phyloP scores from a whole-genome alignment of 2,113 vertebrate species.

The Setophaga coronata region DNA sequence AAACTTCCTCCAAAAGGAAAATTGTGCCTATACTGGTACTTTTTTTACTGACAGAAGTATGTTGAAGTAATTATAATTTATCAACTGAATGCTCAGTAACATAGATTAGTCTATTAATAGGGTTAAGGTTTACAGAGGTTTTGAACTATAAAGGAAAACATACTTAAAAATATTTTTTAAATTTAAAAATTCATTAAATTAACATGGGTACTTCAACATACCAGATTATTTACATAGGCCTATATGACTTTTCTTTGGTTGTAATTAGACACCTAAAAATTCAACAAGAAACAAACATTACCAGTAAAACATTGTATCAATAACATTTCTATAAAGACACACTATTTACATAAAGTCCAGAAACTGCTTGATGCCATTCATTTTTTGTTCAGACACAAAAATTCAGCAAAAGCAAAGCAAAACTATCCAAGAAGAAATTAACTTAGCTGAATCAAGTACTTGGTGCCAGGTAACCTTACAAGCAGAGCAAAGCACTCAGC shows the following conservation, averaged over 20 bases:
- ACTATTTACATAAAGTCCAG: not conserved
- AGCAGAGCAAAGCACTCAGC: not conserved
- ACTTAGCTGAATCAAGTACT: not conserved
- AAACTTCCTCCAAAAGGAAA: not conserved
- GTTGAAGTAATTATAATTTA: not conserved
- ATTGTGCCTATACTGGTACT: not conserved
- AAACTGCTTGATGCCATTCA: not conserved
- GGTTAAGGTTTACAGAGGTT: not conserved
- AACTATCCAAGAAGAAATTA: not conserved
- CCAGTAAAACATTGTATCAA: not conserved
- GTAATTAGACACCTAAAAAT: not conserved
- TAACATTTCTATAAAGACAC: not conserved
- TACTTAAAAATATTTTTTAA: not conserved
- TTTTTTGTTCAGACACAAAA: not conserved
- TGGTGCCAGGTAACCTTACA: not conserved
- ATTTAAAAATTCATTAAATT: not conserved
- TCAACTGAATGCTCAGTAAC: not conserved
- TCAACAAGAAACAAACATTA: not conserved
- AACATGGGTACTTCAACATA: not conserved
- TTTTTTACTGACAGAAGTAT: not conserved
- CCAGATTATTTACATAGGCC: not conserved
- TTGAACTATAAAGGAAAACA: not conserved
- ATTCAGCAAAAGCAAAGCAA: not conserved
- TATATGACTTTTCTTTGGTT: not conserved
- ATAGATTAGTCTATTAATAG: not conserved